These are phyloP conservation scores for Malaclemys terrapin DNA, from an alignment of 2,113 vertebrate genomes.

Conservation along the genomic window DNA sequence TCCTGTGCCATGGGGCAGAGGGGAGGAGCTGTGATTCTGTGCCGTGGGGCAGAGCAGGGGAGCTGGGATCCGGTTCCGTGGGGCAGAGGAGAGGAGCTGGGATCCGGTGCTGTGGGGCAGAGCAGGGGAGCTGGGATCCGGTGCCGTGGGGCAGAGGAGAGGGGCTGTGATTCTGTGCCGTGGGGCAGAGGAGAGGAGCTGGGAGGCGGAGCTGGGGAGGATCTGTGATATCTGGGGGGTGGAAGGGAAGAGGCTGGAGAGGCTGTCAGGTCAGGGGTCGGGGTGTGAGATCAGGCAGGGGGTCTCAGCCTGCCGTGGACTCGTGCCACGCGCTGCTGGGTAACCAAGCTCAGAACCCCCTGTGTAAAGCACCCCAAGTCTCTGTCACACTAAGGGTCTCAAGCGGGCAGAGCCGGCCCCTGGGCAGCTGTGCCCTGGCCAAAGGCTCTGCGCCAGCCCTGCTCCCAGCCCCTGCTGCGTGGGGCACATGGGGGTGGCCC, in stretches of 20 bases:
- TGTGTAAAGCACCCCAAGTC: too few species aligned
- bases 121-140: fast-evolving
- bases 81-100: too few species aligned
- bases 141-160: background rate
- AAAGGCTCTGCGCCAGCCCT: background rate
- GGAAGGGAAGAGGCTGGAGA: too few species aligned
- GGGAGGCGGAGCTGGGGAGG: too few species aligned
- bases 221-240: background rate
- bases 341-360: too few species aligned
- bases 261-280: background rate
- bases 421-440: background rate
- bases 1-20: too few species aligned
- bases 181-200: background rate
- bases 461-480: background rate
- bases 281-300: background rate
- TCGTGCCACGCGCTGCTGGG: background rate
- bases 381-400: background rate
- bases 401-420: background rate
- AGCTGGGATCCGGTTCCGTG: too few species aligned
- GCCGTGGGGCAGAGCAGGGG: too few species aligned
- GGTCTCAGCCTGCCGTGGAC: background rate
- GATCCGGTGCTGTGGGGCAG: too few species aligned
- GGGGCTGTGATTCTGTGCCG: background rate
- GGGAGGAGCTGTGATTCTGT: too few species aligned
- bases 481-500: background rate